Conservation (phyloP, 2,797 vertebrate species). For the Coregonus suidteri region DNA sequence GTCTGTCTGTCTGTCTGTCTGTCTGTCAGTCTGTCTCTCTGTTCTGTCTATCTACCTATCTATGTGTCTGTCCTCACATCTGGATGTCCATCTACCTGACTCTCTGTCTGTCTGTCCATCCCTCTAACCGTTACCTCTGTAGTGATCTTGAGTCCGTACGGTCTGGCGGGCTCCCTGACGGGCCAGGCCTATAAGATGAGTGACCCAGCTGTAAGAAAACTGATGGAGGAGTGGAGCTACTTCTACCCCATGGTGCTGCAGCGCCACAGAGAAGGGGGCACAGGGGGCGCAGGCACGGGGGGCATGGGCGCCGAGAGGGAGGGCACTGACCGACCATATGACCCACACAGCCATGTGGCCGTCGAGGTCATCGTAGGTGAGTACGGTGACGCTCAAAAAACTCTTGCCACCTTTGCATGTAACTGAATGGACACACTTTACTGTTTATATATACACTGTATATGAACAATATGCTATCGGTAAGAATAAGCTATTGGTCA, state of each 20-base stretch:
- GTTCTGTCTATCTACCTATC: background rate
- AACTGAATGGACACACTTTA: background rate
- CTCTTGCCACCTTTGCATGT: background rate
- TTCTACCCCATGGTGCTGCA: slow-evolving; percentile 95
- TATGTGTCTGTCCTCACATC: background rate
- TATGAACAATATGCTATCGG: background rate
- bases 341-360: slow-evolving; percentile 88
- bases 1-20: background rate
- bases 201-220: slow-evolving; percentile 89
- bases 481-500: background rate
- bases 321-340: slow-evolving; percentile 79
- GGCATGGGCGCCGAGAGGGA: slow-evolving; percentile 48
- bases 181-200: slow-evolving; percentile 95
- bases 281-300: slow-evolving; percentile 46
- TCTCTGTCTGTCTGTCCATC: background rate
- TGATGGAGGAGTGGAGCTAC: slow-evolving; percentile 98
- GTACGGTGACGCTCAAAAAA: slow-evolving; percentile 57
- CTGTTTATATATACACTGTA: background rate
- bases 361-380: slow-evolving; percentile 97
- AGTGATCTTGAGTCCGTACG: slow-evolving; percentile 96
- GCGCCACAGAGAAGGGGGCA: slow-evolving; percentile 79
- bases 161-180: slow-evolving; percentile 90
- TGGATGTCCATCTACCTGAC: background rate
- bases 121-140: slow-evolving; percentile 15
- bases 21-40: background rate